These are phyloP conservation scores for Mastomys coucha DNA, from an alignment of 2,113 vertebrate species.

Conservation along the genomic window DNA sequence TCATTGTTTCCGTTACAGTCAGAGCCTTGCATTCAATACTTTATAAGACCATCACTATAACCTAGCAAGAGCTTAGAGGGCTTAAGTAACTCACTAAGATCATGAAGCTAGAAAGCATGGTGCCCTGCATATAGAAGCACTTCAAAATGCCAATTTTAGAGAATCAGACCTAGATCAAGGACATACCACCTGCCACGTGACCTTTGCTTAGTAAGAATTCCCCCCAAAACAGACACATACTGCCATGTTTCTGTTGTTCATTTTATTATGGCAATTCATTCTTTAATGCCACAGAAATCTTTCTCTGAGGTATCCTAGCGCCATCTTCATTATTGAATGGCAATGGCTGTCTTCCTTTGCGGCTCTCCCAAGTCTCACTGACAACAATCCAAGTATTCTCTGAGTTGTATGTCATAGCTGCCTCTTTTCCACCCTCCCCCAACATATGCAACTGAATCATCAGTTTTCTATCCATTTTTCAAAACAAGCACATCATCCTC, in stretches of 20 bases:
- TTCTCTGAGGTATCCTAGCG: slow-evolving; percentile 63
- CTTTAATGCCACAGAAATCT: background rate
- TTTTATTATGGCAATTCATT: slow-evolving; percentile 43
- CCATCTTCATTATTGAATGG: slow-evolving; percentile 73
- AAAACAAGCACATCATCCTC: slow-evolving; percentile 84
- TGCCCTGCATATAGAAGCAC: background rate
- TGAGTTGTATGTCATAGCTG: slow-evolving; percentile 64
- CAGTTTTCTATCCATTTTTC: slow-evolving; percentile 73
- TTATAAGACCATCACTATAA: background rate
- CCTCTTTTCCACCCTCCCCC: slow-evolving; percentile 24
- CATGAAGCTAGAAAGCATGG: background rate
- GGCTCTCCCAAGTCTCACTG: slow-evolving; percentile 60
- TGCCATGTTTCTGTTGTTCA: background rate
- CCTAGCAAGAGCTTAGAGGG: background rate
- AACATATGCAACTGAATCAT: slow-evolving; percentile 75
- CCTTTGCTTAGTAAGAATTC: background rate
- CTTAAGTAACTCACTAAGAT: background rate
- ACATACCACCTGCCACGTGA: background rate
- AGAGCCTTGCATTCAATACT: background rate
- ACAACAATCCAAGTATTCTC: slow-evolving; percentile 64
- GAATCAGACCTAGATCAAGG: background rate
- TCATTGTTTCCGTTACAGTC: background rate
- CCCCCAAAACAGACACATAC: background rate
- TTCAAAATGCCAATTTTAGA: background rate
- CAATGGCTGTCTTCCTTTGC: slow-evolving; percentile 62